A percentile compares a stretch with the other conserved stretches of the same genome.
phyloP scores from a whole-genome alignment of 2,888 invertebrate species.

The Xestia ashworthii region DNA sequence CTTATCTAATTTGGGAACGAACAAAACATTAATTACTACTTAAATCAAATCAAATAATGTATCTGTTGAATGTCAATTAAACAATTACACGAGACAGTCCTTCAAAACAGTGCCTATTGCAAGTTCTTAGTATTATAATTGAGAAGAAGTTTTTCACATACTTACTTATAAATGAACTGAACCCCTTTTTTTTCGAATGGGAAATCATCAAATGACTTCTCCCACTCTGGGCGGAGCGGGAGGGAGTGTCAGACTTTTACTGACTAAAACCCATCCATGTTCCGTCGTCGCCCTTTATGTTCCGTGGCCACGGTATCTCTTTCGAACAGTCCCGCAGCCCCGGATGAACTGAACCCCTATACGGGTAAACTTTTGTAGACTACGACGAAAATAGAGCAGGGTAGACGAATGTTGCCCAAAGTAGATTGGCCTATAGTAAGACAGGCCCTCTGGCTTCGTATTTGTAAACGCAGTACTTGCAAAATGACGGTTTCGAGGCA shows the following conservation, averaged over 20 bases:
- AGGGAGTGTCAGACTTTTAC: too few relatives aligned
- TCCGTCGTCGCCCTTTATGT: too few relatives aligned
- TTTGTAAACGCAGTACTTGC: too few relatives aligned
- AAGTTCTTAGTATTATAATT: neutral
- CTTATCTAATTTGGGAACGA: constrained; percentile 8
- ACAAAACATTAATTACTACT: neutral
- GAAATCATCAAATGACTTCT: too few relatives aligned
- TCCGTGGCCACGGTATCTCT: too few relatives aligned
- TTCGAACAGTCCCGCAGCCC: too few relatives aligned
- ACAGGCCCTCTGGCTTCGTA: too few relatives aligned
- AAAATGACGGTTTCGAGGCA: too few relatives aligned
- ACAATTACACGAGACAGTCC: neutral
- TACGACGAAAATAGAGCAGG: neutral
- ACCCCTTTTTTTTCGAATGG: too few relatives aligned
- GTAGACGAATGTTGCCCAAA: neutral
- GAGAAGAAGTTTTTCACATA: neutral
- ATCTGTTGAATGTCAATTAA: neutral
- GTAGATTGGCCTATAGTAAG: neutral
- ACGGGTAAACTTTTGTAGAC: neutral
- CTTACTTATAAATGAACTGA: neutral
- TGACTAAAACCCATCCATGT: too few relatives aligned
- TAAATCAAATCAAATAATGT: neutral
- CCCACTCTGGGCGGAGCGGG: too few relatives aligned
- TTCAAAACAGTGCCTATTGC: neutral
- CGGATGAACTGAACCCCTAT: too few relatives aligned